A percentile compares a stretch with the other conserved stretches of the same genome.
These are phyloP conservation scores for Diloba caeruleocephala DNA, from an alignment of 2,888 invertebrate species.

Conservation along the genomic window DNA sequence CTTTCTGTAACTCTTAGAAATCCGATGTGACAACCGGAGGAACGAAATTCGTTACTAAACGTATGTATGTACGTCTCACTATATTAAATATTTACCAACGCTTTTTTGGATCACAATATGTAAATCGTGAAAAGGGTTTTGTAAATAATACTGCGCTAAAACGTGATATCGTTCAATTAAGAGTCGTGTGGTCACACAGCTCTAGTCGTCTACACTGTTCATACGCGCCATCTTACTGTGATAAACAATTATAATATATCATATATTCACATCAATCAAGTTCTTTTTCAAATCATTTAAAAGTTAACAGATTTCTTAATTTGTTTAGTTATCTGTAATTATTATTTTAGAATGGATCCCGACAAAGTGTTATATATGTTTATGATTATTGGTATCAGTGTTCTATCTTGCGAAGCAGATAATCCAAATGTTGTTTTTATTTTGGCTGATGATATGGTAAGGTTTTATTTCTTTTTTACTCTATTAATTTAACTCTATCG, in stretches of 20 bases:
- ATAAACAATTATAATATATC: neutral
- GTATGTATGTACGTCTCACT: neutral
- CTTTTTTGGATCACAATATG: neutral
- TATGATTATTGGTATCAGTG: neutral
- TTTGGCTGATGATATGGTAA: constrained; percentile 95
- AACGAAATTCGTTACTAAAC: neutral
- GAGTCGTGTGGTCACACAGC: constrained; percentile 12
- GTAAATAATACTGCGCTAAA: constrained; percentile 1
- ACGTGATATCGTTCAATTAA: constrained; percentile 19
- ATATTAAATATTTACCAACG: neutral
- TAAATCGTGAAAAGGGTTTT: neutral
- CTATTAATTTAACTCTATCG: too few relatives aligned
- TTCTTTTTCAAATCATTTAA: neutral
- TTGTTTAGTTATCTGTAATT: neutral
- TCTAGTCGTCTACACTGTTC: neutral
- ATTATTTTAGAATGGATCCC: constrained; percentile 20
- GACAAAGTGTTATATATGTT: constrained; percentile 6
- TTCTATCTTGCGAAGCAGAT: constrained; percentile 9
- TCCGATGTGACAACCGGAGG: too few relatives aligned
- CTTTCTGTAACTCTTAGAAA: too few relatives aligned
- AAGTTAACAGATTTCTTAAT: neutral
- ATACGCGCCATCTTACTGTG: constrained; percentile 4
- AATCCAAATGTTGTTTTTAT: constrained; percentile 92
- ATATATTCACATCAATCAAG: neutral
- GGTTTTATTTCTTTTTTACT: constrained; percentile 44